Percentiles rank a stretch among this genome's conserved stretches.
phyloP scores from a whole-genome alignment of 1,140 invertebrate genomes.

The Latrodectus geometricus region DNA sequence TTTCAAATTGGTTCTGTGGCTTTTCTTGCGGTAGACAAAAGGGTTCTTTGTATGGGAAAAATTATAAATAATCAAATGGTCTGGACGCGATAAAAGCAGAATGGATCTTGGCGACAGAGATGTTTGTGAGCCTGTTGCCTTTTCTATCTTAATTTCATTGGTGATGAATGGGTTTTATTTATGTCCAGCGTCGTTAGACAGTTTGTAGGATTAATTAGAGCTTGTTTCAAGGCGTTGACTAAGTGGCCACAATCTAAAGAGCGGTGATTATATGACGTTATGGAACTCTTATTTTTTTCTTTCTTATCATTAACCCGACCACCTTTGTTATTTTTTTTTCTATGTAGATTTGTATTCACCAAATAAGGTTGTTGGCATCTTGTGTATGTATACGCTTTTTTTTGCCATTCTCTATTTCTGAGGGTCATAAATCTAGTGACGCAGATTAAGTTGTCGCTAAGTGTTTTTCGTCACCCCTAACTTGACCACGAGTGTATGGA shows the following conservation, averaged over 20 bases:
- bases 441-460: too few species aligned
- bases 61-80: conserved; percentile 47
- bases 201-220: conserved; percentile 27
- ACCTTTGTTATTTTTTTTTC: not conserved
- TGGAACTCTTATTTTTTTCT: not conserved
- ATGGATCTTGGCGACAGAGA: conserved; percentile 29
- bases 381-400: too few species aligned
- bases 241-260: conserved; percentile 17
- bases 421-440: too few species aligned
- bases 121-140: conserved; percentile 14
- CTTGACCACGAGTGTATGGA: too few species aligned
- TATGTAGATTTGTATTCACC: not conserved
- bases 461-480: too few species aligned
- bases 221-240: conserved; percentile 37
- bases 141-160: not conserved
- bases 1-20: not conserved
- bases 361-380: conserved; percentile 8
- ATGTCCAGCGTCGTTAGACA: conserved; percentile 25
- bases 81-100: conserved; percentile 16
- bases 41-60: conserved; percentile 14
- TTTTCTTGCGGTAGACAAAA: conserved; percentile 2
- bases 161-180: conserved; percentile 8
- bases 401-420: too few species aligned
- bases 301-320: conserved; percentile 1
- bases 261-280: conserved; percentile 13